Conservation (phyloP, 2,797 vertebrate species). For the Spondyliosoma cantharus region DNA sequence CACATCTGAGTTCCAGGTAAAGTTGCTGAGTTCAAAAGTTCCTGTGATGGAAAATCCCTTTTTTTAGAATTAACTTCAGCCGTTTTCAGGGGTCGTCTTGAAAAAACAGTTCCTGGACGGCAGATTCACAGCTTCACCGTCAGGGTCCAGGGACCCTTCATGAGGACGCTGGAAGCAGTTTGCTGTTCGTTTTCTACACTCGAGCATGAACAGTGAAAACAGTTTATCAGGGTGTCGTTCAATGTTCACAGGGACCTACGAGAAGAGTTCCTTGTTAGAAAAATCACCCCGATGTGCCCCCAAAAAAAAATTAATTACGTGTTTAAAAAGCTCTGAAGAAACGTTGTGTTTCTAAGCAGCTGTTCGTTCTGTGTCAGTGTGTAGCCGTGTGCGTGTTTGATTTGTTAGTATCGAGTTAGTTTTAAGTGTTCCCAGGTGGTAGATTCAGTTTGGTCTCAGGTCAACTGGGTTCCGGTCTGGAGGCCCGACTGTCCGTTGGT, state of each 20-base stretch:
- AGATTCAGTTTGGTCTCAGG: slow-evolving; percentile 21
- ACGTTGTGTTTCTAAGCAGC: background rate
- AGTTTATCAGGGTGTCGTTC: slow-evolving; percentile 7
- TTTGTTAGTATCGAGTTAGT: slow-evolving; percentile 38
- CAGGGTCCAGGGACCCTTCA: slow-evolving; percentile 6
- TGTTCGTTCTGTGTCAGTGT: slow-evolving; percentile 25
- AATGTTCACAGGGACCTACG: background rate
- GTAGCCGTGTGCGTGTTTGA: slow-evolving; percentile 19
- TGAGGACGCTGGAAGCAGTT: background rate
- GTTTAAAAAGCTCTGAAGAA: background rate
- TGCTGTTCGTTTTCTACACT: background rate
- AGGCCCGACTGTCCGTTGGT: slow-evolving; percentile 27
- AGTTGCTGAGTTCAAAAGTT: background rate
- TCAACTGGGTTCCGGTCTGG: background rate
- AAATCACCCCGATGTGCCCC: background rate
- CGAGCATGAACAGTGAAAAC: background rate
- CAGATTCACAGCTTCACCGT: background rate
- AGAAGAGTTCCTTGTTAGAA: background rate
- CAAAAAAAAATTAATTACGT: background rate
- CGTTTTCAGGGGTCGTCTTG: background rate
- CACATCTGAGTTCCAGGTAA: background rate
- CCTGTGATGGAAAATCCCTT: background rate
- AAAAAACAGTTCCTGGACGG: background rate
- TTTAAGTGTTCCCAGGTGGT: background rate
- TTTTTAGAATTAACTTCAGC: background rate